Conservation (phyloP, 2,797 vertebrate species). For the Tauraco hartlaubi region DNA sequence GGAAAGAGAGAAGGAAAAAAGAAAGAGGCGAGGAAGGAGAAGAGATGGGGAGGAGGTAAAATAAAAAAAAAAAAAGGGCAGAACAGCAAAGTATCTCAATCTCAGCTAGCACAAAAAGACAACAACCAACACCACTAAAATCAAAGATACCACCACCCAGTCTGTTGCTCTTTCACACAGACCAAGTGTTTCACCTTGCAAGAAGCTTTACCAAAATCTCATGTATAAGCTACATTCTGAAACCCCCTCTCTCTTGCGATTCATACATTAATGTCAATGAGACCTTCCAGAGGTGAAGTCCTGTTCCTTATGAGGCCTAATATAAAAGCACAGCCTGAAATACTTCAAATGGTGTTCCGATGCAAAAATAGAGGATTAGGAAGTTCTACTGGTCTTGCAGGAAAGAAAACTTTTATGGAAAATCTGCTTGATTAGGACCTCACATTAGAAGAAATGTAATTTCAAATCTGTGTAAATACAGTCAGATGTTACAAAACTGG, state of each 20-base stretch:
- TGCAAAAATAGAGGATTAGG: background rate
- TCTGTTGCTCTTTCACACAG: background rate
- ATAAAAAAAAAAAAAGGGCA: background rate
- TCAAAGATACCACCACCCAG: background rate
- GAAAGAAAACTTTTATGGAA: background rate
- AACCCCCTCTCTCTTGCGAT: background rate
- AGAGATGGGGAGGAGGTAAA: rapidly evolving
- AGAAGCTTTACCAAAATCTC: background rate
- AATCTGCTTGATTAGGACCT: background rate
- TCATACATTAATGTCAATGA: background rate
- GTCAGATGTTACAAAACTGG: background rate
- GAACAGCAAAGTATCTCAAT: background rate
- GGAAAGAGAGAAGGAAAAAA: background rate
- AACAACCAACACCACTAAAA: background rate
- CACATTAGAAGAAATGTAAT: background rate
- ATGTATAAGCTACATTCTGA: background rate
- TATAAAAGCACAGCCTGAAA: background rate
- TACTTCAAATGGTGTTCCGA: background rate
- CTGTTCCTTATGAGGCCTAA: background rate
- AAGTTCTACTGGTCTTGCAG: background rate
- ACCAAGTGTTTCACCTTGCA: background rate
- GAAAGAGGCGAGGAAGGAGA: background rate
- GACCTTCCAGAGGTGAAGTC: background rate
- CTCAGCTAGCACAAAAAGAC: background rate
- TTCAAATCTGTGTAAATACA: background rate